These are phyloP conservation scores for Pterophyllum scalare DNA, from an alignment of 2,113 vertebrate genomes.

Conservation along the genomic window DNA sequence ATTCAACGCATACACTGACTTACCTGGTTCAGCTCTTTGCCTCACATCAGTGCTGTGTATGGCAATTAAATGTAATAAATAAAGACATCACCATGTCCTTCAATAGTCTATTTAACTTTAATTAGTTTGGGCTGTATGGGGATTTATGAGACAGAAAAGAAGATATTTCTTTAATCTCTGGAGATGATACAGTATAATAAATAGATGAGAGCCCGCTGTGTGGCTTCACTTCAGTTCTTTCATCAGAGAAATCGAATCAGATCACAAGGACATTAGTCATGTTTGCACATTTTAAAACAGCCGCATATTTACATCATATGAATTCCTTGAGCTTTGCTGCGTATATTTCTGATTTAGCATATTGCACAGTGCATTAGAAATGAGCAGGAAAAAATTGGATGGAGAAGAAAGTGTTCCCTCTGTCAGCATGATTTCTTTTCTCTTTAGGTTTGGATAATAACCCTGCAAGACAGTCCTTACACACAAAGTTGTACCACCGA, in stretches of 20 bases:
- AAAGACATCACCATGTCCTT: neutral
- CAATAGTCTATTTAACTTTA: neutral
- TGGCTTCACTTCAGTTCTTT: neutral
- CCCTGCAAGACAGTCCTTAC: fast-evolving
- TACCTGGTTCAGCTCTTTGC: neutral
- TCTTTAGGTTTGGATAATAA: neutral
- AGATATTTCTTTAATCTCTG: neutral
- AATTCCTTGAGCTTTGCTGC: neutral
- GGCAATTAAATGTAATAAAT: neutral
- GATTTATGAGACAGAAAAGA: neutral
- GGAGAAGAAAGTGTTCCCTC: neutral
- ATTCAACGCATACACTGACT: neutral
- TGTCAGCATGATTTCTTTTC: neutral
- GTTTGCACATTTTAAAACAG: neutral
- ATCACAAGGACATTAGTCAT: neutral
- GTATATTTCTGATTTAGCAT: neutral
- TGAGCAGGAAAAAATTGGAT: neutral
- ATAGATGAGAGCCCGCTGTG: neutral
- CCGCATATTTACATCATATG: neutral
- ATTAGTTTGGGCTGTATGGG: neutral
- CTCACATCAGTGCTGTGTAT: neutral
- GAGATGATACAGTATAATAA: neutral
- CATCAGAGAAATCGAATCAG: neutral
- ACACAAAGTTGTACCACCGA: neutral
- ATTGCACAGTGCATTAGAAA: neutral